Evolutionary conservation across 2,888 invertebrate genomes (phyloP).

Genomic region (Oeneis ivallda): DNA sequence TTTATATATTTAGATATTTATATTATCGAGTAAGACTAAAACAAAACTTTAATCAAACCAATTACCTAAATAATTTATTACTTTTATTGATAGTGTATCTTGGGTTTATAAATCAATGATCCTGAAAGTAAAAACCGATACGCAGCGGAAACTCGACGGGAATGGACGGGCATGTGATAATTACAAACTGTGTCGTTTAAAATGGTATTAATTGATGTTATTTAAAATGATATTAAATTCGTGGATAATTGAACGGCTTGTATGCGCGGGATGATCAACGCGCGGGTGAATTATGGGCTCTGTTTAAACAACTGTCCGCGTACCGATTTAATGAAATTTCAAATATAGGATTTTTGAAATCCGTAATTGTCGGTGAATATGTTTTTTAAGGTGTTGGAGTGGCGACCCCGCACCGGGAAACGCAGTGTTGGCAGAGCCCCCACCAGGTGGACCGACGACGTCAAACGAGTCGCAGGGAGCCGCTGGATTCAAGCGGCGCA

Average conservation of each 20-base stretch:
- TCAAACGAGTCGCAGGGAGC: too few species aligned
- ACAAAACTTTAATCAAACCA: too few species aligned
- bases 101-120: too few species aligned
- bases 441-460: too few species aligned
- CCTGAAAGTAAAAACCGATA: neutral
- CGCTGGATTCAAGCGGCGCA: too few species aligned
- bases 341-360: neutral
- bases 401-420: too few species aligned
- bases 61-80: too few species aligned
- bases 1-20: too few species aligned
- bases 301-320: neutral
- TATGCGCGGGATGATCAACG: slow-evolving; percentile 9
- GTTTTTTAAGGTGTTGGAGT: too few species aligned
- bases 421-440: too few species aligned
- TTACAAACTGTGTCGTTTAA: slow-evolving; percentile 16
- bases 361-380: neutral
- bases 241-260: slow-evolving; percentile 13
- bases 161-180: neutral
- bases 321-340: neutral
- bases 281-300: neutral
- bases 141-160: neutral
- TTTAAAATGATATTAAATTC: slow-evolving; percentile 12
- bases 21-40: too few species aligned
- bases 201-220: slow-evolving; percentile 9
- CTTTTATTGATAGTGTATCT: too few species aligned